Percentiles rank a stretch among this genome's conserved stretches.
These are phyloP conservation scores for Drosophila yooni DNA, from an alignment of 2,888 invertebrate genomes.

Conservation along the genomic window DNA sequence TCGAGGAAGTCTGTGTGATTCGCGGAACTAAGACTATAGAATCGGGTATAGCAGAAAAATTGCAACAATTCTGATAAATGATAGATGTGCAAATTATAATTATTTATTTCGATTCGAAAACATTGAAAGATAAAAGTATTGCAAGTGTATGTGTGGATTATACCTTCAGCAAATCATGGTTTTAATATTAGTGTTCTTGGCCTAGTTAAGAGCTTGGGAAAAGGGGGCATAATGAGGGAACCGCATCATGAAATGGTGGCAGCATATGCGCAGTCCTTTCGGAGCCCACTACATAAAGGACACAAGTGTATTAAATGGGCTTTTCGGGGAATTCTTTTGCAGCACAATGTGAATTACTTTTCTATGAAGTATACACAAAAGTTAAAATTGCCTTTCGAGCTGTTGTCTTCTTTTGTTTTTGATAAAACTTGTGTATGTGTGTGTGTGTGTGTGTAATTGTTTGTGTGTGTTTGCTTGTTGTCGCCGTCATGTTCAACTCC, in stretches of 20 bases:
- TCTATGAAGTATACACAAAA: conserved; percentile 74
- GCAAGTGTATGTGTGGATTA: not conserved
- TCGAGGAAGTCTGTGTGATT: not conserved
- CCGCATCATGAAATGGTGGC: conserved; percentile 20
- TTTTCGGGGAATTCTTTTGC: conserved; percentile 16
- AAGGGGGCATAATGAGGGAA: conserved; percentile 20
- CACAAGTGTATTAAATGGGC: conserved; percentile 61
- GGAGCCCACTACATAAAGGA: conserved; percentile 32
- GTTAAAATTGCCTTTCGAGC: conserved; percentile 72
- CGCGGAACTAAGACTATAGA: no score
- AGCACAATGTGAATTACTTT: conserved; percentile 69
- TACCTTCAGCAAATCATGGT: no score
- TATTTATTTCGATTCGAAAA: not conserved
- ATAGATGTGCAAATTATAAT: not conserved
- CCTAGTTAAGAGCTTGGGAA: not conserved
- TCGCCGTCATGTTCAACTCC: conserved; percentile 39
- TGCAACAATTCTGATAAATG: not conserved
- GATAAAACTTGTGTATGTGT: conserved; percentile 3
- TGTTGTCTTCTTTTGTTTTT: conserved; percentile 40
- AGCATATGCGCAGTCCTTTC: conserved; percentile 34
- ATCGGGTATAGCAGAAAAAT: not conserved
- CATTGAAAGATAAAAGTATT: not conserved
- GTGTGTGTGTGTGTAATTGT: conserved; percentile 34
- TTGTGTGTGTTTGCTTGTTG: conserved; percentile 27
- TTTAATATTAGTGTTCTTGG: not conserved